These are phyloP conservation scores for Zeuzera pyrina DNA, from an alignment of 2,888 invertebrate genomes.

Conservation along the genomic window DNA sequence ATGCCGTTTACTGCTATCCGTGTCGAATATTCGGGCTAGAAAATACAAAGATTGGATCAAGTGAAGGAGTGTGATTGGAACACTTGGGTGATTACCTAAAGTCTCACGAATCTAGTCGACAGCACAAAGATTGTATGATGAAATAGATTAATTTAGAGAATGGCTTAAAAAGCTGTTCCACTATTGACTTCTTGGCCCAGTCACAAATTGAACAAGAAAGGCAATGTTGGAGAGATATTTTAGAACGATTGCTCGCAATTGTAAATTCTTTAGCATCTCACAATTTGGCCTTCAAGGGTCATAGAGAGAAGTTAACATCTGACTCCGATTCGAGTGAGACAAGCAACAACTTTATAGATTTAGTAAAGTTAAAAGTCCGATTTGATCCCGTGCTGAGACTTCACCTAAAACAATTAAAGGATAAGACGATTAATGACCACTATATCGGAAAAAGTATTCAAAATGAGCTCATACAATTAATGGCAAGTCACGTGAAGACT, in stretches of 20 bases:
- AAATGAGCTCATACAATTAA: no score
- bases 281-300: slow-evolving; percentile 11
- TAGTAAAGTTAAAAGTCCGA: slow-evolving; percentile 3
- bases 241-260: slow-evolving; percentile 7
- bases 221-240: slow-evolving; percentile 7
- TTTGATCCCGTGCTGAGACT: not conserved
- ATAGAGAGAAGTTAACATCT: slow-evolving; percentile 7
- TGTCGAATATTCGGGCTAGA: slow-evolving; percentile 5
- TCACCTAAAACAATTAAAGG: not conserved
- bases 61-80: slow-evolving; percentile 3
- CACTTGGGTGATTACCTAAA: slow-evolving; percentile 1
- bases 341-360: slow-evolving; percentile 6
- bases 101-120: slow-evolving; percentile 3
- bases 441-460: not conserved
- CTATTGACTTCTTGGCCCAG: slow-evolving; percentile 6
- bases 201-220: slow-evolving; percentile 9
- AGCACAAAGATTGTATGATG: slow-evolving; percentile 1
- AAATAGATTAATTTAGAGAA: slow-evolving; percentile 11
- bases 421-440: not conserved
- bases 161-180: slow-evolving; percentile 1
- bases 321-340: slow-evolving; percentile 7
- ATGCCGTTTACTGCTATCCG: slow-evolving; percentile 7
- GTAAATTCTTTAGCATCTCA: slow-evolving; percentile 12
- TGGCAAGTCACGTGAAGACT: no score
- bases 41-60: slow-evolving; percentile 3